Evolutionary conservation across 2,888 invertebrate species (phyloP).

Genomic region (Yponomeuta plumbellus): DNA sequence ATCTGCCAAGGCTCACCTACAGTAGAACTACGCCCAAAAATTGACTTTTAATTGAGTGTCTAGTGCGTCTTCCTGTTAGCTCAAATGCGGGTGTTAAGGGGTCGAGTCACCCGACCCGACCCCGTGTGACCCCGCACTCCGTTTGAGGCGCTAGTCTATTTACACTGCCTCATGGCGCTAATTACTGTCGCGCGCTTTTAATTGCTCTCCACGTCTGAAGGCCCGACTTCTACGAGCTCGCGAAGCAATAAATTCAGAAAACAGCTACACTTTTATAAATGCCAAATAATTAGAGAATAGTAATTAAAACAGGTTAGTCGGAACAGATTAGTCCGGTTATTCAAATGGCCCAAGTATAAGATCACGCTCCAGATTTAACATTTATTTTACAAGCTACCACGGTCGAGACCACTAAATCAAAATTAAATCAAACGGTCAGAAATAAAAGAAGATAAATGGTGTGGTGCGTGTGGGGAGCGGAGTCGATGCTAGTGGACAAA

Average conservation of each 20-base stretch:
- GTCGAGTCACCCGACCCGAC: conserved; percentile 28
- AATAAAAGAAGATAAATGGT: conserved; percentile 16
- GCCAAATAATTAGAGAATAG: background rate
- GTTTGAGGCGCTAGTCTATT: conserved; percentile 12
- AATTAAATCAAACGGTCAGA: conserved; percentile 9
- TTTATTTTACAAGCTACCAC: conserved; percentile 3
- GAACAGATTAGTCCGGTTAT: background rate
- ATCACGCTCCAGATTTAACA: conserved; percentile 3
- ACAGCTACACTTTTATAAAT: background rate
- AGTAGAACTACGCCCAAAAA: conserved; percentile 8
- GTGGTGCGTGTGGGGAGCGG: conserved; percentile 36
- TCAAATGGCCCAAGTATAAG: background rate
- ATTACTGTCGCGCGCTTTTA: conserved; percentile 8
- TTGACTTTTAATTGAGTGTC: conserved; percentile 12
- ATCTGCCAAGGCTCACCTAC: too few relatives aligned
- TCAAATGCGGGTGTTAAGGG: conserved; percentile 63
- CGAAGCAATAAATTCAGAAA: background rate
- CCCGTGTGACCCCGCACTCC: conserved; percentile 14
- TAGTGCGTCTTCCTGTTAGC: conserved; percentile 17
- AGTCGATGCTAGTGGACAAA: conserved; percentile 49
- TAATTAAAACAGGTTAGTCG: background rate
- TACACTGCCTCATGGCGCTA: conserved; percentile 7
- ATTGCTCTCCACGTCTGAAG: background rate
- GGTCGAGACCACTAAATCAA: conserved; percentile 6
- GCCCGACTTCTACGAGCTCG: background rate